Base-by-base conservation (phyloP, 1,140 invertebrate genomes). In the Bacillus rossius region DNA sequence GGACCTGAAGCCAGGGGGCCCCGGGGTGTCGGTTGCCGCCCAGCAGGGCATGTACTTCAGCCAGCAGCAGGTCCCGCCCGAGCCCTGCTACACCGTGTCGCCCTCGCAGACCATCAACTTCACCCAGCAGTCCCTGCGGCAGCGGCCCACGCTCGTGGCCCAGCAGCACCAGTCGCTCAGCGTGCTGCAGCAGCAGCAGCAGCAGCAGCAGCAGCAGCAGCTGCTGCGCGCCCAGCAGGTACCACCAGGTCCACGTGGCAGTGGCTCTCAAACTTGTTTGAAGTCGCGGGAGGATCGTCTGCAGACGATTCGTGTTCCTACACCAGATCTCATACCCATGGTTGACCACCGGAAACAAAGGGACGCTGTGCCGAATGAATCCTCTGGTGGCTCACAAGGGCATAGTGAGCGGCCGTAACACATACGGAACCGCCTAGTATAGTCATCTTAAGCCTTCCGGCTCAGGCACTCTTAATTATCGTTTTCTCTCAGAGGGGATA, bases 91-190 rank as follows among this genome's bases (percentile, higher is more conserved):
- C 55, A 84, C 85, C 16, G 82, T 89, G 60, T 86, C 86, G 3
- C 88, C 90, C 73, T 86, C 86, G 45, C 88, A 90, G 73, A 89
- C 86, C 54, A 88, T 93, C 65, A 91, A 90, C 69, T 89, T 92
- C 67, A 86, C 86, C 5, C 88, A 91, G 68, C 87, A 45, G 51
- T 2, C 19, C 26, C 2, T 19, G 38, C 51, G 51, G 8, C 51
- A 34, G 22, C 51, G 51, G n/a, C 51, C 49, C 3, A 85, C 84
- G 63, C 74, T 83, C 61, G 67, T 84, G 61, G 82, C 84, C 59
- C 80, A 80, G 50, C 72, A 73, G 43, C 80, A 83, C 55, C 43
- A 20, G 43, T 5, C 17, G 4, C 43, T 45, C 43, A 45, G n/a
- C 10, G 29, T 34, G 29, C 49, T 22, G 52, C 57, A 59, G 51